A percentile compares a stretch with the other conserved stretches of the same genome.
Conservation (phyloP, 2,113 vertebrate species). For the Mormoops blainvillei region DNA sequence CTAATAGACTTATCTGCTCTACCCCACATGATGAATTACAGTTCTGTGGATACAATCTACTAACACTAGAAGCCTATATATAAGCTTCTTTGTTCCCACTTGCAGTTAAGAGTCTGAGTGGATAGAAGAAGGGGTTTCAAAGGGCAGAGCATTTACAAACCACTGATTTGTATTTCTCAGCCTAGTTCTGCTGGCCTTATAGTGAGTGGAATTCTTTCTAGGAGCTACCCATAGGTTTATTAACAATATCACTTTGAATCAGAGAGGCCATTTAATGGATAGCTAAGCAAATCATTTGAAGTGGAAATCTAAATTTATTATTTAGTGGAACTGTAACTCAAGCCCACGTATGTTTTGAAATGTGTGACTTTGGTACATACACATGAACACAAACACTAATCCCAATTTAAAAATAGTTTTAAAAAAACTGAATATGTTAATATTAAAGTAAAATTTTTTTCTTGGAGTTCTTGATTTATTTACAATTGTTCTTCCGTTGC, state of each 20-base stretch:
- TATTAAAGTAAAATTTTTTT: background rate
- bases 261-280: background rate
- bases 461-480: background rate
- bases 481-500: background rate
- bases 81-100: background rate
- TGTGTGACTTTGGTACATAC: background rate
- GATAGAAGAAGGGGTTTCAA: background rate
- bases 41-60: background rate
- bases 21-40: background rate
- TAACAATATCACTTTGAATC: background rate
- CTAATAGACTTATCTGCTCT: background rate
- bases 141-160: background rate
- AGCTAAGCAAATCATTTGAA: background rate
- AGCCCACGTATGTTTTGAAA: background rate
- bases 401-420: background rate
- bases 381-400: background rate
- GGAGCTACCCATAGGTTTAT: background rate
- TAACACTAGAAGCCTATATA: background rate
- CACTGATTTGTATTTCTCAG: background rate
- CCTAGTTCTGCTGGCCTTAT: background rate
- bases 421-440: background rate
- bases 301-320: conserved; percentile 6
- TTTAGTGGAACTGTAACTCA: background rate
- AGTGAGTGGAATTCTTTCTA: background rate
- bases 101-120: background rate